Percentiles rank a stretch among this genome's conserved stretches.
Conservation (phyloP, 2,113 vertebrate genomes). For the Podarcis cretensis region DNA sequence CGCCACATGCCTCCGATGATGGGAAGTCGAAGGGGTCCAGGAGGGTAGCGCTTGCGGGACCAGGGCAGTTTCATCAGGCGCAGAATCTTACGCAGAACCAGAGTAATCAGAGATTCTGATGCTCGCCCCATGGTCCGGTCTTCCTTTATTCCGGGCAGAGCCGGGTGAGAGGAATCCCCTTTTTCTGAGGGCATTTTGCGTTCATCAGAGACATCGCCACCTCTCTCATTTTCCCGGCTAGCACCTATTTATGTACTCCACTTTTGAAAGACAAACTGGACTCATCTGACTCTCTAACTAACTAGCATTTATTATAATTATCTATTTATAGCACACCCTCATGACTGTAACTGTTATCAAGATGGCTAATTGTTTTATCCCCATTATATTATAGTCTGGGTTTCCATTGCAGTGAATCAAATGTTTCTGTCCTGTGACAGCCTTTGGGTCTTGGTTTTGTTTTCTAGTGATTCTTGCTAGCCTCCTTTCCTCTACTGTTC, state of each 20-base stretch:
- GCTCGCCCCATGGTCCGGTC: neutral
- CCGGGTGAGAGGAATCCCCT: neutral
- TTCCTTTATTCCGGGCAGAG: neutral
- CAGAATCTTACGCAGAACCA: neutral
- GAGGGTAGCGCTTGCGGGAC: neutral
- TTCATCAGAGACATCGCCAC: neutral
- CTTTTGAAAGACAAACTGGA: neutral
- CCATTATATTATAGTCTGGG: neutral
- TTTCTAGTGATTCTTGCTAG: neutral
- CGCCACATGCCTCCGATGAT: conserved; percentile 17
- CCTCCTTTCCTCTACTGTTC: neutral
- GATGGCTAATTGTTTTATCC: neutral
- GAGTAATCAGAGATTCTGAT: neutral
- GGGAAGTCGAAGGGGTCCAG: conserved; percentile 11
- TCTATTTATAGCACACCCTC: neutral
- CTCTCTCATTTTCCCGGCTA: neutral
- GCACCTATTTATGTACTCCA: neutral
- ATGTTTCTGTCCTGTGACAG: neutral
- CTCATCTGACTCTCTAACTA: neutral
- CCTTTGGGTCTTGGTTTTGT: neutral
- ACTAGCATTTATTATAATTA: neutral
- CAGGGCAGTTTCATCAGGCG: neutral
- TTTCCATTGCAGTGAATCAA: neutral
- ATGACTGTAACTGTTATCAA: neutral
- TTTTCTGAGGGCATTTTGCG: neutral